Percentiles rank a stretch among this genome's conserved stretches.
Conservation (phyloP, 1,140 invertebrate species). For the Helicoverpa zea region DNA sequence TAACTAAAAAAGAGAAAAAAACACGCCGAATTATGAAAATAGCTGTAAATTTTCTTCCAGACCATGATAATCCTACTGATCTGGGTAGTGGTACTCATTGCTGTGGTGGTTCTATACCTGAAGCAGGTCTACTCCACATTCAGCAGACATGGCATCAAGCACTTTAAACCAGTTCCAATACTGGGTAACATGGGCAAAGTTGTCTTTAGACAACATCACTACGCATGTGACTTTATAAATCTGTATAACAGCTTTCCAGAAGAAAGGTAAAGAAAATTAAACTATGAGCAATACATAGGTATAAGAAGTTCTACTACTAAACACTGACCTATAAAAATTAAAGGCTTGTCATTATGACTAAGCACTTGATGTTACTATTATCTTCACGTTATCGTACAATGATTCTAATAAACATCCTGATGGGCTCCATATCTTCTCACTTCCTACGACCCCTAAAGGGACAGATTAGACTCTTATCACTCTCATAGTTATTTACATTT, state of each 20-base stretch:
- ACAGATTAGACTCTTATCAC: too few relatives aligned
- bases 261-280: conserved; percentile 57
- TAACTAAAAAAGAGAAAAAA: too few relatives aligned
- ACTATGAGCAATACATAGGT: not conserved
- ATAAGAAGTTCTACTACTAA: too few relatives aligned
- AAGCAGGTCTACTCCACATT: conserved; percentile 63
- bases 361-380: too few relatives aligned
- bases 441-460: too few relatives aligned
- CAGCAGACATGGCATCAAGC: conserved; percentile 60
- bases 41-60: conserved; percentile 19
- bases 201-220: not conserved
- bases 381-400: too few relatives aligned
- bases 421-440: too few relatives aligned
- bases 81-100: conserved; percentile 58
- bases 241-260: conserved; percentile 58
- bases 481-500: too few relatives aligned
- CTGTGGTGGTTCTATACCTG: conserved; percentile 57
- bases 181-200: conserved; percentile 61
- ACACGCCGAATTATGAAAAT: too few relatives aligned
- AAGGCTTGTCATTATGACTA: too few relatives aligned
- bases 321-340: too few relatives aligned
- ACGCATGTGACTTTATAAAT: not conserved
- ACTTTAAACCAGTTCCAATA: conserved; percentile 52
- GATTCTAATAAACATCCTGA: too few relatives aligned
- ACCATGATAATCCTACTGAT: conserved; percentile 63